Evolutionary conservation across 2,888 invertebrate species (phyloP).

Genomic region (Synanthedon vespiformis): DNA sequence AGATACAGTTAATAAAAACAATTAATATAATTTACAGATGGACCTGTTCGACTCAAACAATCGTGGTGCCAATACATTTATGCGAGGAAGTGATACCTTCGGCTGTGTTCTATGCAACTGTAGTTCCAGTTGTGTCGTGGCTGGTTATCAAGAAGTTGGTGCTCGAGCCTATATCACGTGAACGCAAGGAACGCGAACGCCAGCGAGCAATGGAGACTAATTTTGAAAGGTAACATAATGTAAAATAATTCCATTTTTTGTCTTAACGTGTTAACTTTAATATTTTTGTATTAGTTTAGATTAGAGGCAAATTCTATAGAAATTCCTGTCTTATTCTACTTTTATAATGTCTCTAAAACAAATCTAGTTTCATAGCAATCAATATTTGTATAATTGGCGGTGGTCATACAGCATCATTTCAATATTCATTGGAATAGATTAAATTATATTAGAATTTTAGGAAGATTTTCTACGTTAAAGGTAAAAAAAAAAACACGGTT

Average conservation of each 20-base stretch:
- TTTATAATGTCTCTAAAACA: too few relatives aligned
- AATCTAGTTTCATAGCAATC: too few relatives aligned
- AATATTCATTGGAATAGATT: too few relatives aligned
- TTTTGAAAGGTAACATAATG: conserved; percentile 68
- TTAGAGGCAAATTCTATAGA: too few relatives aligned
- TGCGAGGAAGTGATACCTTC: conserved; percentile 92
- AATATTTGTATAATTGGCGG: too few relatives aligned
- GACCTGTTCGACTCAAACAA: conserved; percentile 87
- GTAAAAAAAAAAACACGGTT: too few relatives aligned
- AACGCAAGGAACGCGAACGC: conserved; percentile 82
- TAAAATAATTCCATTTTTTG: background rate
- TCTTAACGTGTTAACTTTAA: too few relatives aligned
- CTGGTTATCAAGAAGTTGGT: conserved; percentile 85
- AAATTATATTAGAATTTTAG: too few relatives aligned
- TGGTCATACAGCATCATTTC: too few relatives aligned
- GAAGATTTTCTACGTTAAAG: too few relatives aligned
- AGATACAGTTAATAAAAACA: background rate
- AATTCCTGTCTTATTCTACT: too few relatives aligned
- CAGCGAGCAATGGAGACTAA: conserved; percentile 86
- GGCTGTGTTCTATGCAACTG: conserved; percentile 92
- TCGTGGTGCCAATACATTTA: conserved; percentile 89
- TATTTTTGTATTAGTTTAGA: too few relatives aligned
- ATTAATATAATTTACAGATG: conserved; percentile 66
- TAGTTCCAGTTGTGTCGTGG: conserved; percentile 87
- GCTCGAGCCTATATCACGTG: conserved; percentile 85